phyloP scores from a whole-genome alignment of 2,113 vertebrate species.

The Colius striatus region DNA sequence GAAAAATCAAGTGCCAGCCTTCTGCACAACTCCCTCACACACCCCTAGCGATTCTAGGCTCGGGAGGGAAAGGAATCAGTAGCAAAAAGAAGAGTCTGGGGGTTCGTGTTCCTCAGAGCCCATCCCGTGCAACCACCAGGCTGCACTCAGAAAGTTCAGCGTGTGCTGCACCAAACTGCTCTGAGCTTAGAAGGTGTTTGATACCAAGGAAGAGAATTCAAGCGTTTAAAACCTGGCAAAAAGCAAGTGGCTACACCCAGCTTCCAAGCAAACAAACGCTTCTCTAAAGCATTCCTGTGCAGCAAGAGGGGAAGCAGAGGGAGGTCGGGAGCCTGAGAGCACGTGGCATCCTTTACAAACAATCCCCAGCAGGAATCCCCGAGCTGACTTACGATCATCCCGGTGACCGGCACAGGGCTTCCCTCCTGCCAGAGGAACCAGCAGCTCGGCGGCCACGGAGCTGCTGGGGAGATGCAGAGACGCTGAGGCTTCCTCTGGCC shows the following conservation, averaged over 20 bases:
- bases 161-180: neutral
- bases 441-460: neutral
- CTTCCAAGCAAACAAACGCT: rapidly evolving
- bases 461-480: neutral
- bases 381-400: neutral
- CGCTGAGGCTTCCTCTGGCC: neutral
- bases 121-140: neutral
- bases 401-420: rapidly evolving
- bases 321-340: neutral
- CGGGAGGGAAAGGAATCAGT: neutral
- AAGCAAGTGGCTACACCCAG: neutral
- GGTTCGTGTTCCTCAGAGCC: neutral
- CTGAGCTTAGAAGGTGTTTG: rapidly evolving
- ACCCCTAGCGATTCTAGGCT: neutral
- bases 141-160: neutral
- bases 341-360: neutral
- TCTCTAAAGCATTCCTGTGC: neutral
- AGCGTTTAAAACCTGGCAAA: neutral
- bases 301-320: neutral
- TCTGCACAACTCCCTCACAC: too few relatives aligned
- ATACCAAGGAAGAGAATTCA: neutral
- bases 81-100: neutral
- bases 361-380: neutral
- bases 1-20: too few relatives aligned
- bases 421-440: neutral